phyloP scores from a whole-genome alignment of 2,113 vertebrate genomes.

The Hemiscyllium ocellatum region DNA sequence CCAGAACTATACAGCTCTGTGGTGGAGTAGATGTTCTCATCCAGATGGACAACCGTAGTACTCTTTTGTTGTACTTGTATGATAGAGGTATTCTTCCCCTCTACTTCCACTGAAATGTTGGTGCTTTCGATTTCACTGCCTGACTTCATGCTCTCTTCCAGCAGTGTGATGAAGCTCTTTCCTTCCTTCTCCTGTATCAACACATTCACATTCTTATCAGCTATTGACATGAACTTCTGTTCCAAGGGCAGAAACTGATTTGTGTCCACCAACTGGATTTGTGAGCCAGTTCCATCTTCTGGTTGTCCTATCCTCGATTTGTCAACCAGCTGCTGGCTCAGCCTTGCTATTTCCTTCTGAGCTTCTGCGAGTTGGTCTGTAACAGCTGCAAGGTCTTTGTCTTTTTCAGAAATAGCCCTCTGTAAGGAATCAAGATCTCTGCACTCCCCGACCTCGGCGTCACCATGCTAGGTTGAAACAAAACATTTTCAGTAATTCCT shows the following conservation, averaged over 20 bases:
- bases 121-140: background rate
- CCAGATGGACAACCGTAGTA: conserved; percentile 9
- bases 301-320: background rate
- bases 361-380: conserved; percentile 62
- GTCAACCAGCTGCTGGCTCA: background rate
- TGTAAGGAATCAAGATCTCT: conserved; percentile 22
- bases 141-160: background rate
- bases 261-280: background rate
- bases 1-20: background rate
- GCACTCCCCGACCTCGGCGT: background rate
- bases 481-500: background rate
- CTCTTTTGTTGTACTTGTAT: conserved; percentile 1
- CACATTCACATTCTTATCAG: background rate
- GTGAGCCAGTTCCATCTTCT: background rate
- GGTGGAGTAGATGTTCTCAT: background rate
- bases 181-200: background rate
- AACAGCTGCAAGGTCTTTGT: conserved; percentile 56
- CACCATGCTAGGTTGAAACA: background rate
- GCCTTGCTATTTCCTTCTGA: conserved; percentile 53
- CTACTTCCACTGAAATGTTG: background rate
- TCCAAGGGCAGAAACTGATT: background rate
- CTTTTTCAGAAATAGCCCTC: conserved; percentile 50
- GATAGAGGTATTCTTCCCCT: conserved; percentile 9
- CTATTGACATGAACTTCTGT: background rate
- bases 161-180: background rate